Conservation (phyloP, 2,113 vertebrate species). For the Varanus komodoensis region DNA sequence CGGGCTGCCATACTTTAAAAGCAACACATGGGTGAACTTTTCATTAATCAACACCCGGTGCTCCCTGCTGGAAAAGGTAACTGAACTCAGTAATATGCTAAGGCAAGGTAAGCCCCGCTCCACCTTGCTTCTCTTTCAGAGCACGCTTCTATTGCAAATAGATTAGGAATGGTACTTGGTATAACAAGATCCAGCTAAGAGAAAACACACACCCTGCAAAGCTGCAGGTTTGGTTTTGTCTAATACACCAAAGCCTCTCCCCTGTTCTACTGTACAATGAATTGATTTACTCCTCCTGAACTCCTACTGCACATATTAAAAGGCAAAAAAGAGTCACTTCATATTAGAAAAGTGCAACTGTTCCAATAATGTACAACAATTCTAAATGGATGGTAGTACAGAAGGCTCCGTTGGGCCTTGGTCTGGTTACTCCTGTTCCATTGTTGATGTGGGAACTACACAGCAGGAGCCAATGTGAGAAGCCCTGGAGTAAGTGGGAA, state of each 20-base stretch:
- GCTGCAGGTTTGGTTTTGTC: background rate
- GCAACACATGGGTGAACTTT: constrained; percentile 33
- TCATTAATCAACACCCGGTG: constrained; percentile 26
- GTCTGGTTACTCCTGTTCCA: background rate
- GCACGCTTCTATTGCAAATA: background rate
- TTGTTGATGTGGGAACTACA: background rate
- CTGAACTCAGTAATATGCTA: constrained; percentile 15
- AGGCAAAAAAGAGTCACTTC: background rate
- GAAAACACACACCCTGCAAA: background rate
- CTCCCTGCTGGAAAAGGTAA: background rate
- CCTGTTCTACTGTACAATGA: background rate
- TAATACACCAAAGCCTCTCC: background rate
- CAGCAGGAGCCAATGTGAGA: background rate
- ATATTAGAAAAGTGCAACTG: background rate
- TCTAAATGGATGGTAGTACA: background rate
- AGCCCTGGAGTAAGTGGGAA: background rate
- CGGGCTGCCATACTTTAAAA: constrained; percentile 32
- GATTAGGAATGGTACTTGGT: background rate
- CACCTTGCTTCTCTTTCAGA: background rate
- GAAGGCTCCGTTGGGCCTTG: background rate
- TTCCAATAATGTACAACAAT: background rate
- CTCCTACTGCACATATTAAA: background rate
- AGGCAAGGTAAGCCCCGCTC: rapidly evolving
- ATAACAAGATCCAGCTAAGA: background rate
- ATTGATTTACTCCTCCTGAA: background rate